A percentile compares a stretch with the other conserved stretches of the same genome.
These are phyloP conservation scores for Drosophila mayaguana DNA, from an alignment of 2,888 invertebrate species.

Conservation along the genomic window DNA sequence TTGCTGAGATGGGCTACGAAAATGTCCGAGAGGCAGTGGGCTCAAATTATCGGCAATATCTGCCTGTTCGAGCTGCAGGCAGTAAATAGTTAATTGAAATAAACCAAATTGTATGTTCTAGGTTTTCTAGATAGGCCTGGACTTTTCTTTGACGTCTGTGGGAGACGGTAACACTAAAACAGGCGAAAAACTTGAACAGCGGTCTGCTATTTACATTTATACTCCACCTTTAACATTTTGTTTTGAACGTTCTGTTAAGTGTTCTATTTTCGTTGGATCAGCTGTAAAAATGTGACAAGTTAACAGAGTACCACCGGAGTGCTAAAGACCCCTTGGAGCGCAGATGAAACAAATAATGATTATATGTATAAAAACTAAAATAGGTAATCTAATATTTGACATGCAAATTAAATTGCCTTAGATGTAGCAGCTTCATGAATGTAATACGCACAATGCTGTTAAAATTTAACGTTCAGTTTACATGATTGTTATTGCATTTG, in stretches of 20 bases:
- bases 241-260: neutral
- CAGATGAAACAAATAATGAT: neutral
- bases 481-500: neutral
- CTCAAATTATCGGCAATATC: conserved; percentile 83
- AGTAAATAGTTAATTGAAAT: neutral
- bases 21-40: conserved; percentile 92
- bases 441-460: neutral
- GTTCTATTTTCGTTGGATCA: neutral
- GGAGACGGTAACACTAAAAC: neutral
- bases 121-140: no score
- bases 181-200: neutral
- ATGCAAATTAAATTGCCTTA: no score
- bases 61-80: conserved; percentile 23
- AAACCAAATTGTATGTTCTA: neutral
- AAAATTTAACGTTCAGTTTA: neutral
- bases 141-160: neutral
- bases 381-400: neutral
- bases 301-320: no score
- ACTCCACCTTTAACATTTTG: conserved; percentile 2
- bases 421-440: no score
- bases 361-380: neutral
- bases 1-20: conserved; percentile 89
- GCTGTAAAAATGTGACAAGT: neutral
- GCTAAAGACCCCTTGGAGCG: neutral
- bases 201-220: neutral